Percentiles rank a stretch among this genome's conserved stretches.
phyloP scores from a whole-genome alignment of 2,113 vertebrate genomes.

The Oplegnathus fasciatus region DNA sequence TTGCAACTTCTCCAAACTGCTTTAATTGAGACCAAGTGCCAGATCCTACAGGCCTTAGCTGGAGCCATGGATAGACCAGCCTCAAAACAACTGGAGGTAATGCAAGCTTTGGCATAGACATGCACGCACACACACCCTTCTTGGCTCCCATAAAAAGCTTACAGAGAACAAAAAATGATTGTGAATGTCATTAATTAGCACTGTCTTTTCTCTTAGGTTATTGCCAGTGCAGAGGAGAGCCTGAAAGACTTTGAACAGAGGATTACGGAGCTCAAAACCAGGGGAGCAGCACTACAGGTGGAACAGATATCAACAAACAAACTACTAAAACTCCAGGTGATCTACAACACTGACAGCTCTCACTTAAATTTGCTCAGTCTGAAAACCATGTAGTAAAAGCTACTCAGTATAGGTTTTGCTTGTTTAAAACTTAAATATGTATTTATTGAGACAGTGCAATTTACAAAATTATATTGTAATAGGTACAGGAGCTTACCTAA shows the following conservation, averaged over 20 bases:
- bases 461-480: too few species aligned
- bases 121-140: not conserved
- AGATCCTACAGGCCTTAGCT: conserved; percentile 91
- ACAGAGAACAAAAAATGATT: not conserved
- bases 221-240: conserved; percentile 90
- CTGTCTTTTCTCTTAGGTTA: conserved; percentile 80
- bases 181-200: not conserved
- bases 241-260: conserved; percentile 91
- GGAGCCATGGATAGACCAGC: conserved; percentile 88
- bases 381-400: not conserved
- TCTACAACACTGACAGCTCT: not conserved
- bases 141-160: not conserved
- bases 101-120: not conserved
- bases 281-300: conserved; percentile 87
- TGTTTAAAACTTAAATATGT: not conserved
- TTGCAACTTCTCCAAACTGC: conserved; percentile 90
- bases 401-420: not conserved
- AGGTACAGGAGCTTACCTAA: too few species aligned
- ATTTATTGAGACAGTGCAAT: too few species aligned
- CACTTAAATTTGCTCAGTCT: not conserved
- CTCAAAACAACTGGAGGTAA: conserved; percentile 94
- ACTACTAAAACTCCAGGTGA: conserved; percentile 95
- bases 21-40: conserved; percentile 91
- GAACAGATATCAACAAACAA: conserved; percentile 91
- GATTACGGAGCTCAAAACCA: conserved; percentile 90